A percentile compares a stretch with the other conserved stretches of the same genome.
These are phyloP conservation scores for Ectropis grisescens DNA, from an alignment of 1,140 invertebrate species.

Conservation along the genomic window DNA sequence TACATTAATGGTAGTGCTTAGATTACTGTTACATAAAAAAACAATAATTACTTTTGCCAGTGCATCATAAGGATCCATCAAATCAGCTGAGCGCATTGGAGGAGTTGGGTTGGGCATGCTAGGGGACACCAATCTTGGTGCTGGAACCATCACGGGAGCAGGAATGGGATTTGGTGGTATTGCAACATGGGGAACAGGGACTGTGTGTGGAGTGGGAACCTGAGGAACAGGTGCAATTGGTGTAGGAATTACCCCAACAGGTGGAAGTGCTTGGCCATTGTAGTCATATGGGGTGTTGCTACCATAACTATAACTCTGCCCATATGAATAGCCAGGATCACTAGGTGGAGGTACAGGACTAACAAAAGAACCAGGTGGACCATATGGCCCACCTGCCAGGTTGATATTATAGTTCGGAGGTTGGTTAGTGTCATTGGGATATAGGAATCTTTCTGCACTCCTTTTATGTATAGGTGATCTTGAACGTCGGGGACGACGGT, in stretches of 20 bases:
- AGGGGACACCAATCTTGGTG: constrained; percentile 23
- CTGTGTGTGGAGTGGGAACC: no score
- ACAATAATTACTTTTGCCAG: constrained; percentile 54
- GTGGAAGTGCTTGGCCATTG: constrained; percentile 11
- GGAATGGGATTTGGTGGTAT: neutral
- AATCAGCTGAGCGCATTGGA: constrained; percentile 8
- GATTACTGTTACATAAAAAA: no score
- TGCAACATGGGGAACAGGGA: no score
- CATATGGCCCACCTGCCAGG: constrained; percentile 6
- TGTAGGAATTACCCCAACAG: constrained; percentile 5
- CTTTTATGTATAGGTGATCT: constrained; percentile 2
- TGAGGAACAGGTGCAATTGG: constrained; percentile 3
- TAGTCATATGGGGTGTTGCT: constrained; percentile 30
- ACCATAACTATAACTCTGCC: constrained; percentile 15
- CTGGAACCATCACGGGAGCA: constrained; percentile 9
- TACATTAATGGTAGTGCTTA: no score
- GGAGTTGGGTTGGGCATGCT: constrained; percentile 10
- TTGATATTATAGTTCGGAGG: constrained; percentile 5
- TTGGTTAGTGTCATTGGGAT: constrained; percentile 21
- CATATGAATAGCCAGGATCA: constrained; percentile 24
- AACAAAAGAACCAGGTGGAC: constrained; percentile 2
- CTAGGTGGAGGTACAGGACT: neutral
- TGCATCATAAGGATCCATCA: constrained; percentile 31
- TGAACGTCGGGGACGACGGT: neutral
- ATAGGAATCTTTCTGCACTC: constrained; percentile 41